Evolutionary conservation across 2,113 vertebrate species (phyloP), one percentile per base, ranked within the genome.

Genomic region (Nibea coibor): DNA sequence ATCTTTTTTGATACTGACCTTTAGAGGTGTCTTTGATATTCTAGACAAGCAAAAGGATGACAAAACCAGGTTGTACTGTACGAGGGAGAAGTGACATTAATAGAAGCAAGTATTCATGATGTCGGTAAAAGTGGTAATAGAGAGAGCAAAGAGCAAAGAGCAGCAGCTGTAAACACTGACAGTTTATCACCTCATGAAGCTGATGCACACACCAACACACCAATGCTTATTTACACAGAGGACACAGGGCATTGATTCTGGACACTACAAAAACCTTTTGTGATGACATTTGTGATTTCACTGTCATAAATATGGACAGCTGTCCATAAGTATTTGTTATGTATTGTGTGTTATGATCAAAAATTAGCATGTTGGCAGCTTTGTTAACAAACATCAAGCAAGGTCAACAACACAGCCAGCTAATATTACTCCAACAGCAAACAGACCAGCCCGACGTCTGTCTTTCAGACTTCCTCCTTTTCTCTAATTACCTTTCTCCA

Each of bases 1-100:
- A 19, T 42, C 5, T 24, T 70, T 35, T 70, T 56, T 58, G 53
- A 19, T 19, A 26, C 3, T 26, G 14, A 26, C 72, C 80, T 82
- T 80, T 50, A 51, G 35, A 20, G 14, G 15, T 28, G 4, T 62
- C 31, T 28, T 16, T 28, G 24, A 17, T 6, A 17, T 31, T 9
- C 17, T 1, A 17, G 17, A n/a, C 59, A 61, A 20, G 58, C 58
- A 20, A 22, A 56, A 56, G 24, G n/a, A 53, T 53, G 17, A 51
- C 48, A 51, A 48, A 48, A 48, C 3, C 14, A 48, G 14, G 19
- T 9, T 51, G 14, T 16, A 48, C 15, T 22, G 51, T 11, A 54
- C 1, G 4, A 54, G n/a, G 53, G 14, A 5, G 22, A 28, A 3
- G 24, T 58, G 3, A 16, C 24, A 26, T 22, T 12, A 24, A 53